Conservation (phyloP, 2,113 vertebrate species). For the Asarcornis scutulata region DNA sequence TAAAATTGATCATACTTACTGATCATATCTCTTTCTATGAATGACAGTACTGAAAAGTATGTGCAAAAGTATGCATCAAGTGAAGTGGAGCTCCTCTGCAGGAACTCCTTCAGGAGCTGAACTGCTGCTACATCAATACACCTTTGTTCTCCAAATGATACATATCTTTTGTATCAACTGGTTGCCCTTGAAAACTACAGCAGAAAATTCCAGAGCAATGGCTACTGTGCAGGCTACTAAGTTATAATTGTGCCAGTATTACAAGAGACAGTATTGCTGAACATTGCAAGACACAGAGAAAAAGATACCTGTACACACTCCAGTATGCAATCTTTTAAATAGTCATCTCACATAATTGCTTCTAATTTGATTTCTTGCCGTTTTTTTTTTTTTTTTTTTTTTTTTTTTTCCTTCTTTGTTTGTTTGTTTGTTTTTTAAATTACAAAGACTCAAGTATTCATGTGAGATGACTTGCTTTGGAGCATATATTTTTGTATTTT, state of each 20-base stretch:
- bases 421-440: slow-evolving; percentile 19
- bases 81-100: neutral
- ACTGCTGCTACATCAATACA: neutral
- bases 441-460: neutral
- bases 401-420: neutral
- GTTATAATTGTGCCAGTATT: neutral
- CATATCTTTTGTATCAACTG: neutral
- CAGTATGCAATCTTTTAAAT: neutral
- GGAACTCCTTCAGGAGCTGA: neutral
- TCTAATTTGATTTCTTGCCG: neutral
- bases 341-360: neutral
- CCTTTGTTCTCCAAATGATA: neutral
- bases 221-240: neutral
- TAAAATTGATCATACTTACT: neutral
- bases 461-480: neutral
- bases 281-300: neutral
- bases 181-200: neutral
- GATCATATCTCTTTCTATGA: neutral
- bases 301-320: neutral
- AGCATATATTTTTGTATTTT: neutral
- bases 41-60: neutral
- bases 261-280: neutral
- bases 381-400: neutral
- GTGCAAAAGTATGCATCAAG: neutral
- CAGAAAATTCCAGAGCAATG: neutral